Base-by-base conservation (phyloP, 2,888 invertebrate species). In the Ophioninae sp. region DNA sequence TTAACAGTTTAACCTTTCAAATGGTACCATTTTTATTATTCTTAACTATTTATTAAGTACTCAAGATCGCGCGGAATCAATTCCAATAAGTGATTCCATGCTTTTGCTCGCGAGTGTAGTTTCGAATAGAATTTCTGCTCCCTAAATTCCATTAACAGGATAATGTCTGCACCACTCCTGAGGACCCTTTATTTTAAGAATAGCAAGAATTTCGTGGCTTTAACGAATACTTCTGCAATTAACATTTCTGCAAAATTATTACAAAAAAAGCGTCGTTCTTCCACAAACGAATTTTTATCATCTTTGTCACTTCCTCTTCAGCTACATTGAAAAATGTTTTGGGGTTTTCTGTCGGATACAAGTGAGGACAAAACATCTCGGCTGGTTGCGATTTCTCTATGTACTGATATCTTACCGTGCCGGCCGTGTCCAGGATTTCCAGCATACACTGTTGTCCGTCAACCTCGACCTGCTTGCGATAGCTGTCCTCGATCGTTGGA, bases 391-490 rank as follows among this genome's bases (percentile, higher is more conserved):
- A 17, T 51, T 17, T 17, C 51, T 51, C 17, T 5, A 10, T 51
- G 13, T 6, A 17, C 17, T 51, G 51, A 17, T 44, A 9, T 85
- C 95, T 94, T 94, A 97, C 97, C 92, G 99, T 99, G 93, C 99
- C 99, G 90, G 99, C 99, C 87, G 99, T 99, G 94, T 99, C 99
- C 93, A 99, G 95, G 91, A 99, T 99, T 95, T 99, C 99, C 91
- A 99, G 95, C 99, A 99, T 99, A 94, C 99, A 99, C 94, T 99
- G 99, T 93, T 99, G 98, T 75, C 99, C 99, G 94, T 99, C 99
- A 86, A 99, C 99, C 95, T 99, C 99, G 88, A 99, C 99, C 95
- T 99, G 99, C 95, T 99, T 99, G 93, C 99, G 96, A 94, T 99
- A 99, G 94, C 98, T 98, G 95, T 99, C 99, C 94, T 99, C 99